Conservation (phyloP, 2,113 vertebrate genomes). For the Atractosteus spatula region DNA sequence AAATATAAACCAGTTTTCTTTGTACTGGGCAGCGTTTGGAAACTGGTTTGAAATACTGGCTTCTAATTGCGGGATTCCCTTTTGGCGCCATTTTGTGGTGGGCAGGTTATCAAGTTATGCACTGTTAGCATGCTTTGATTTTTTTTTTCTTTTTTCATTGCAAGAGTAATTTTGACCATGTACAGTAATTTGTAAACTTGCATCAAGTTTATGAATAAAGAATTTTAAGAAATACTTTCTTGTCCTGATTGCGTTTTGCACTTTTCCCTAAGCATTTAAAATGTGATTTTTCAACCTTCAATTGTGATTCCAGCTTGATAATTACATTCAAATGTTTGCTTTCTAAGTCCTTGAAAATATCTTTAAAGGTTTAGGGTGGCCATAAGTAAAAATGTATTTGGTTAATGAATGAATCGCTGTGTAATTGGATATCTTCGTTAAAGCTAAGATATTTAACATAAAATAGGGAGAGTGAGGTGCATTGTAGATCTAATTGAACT, state of each 20-base stretch:
- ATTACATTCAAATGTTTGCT: no score
- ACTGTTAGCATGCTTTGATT: conserved; percentile 72
- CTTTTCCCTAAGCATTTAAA: no score
- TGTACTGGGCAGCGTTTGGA: not conserved
- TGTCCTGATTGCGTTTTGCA: not conserved
- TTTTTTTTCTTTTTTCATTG: conserved; percentile 53
- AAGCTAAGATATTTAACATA: no score
- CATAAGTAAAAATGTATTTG: no score
- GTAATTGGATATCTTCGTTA: no score
- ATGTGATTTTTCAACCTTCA: no score
- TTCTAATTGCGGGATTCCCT: conserved; percentile 39
- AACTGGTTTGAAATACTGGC: conserved; percentile 26
- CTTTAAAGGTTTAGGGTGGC: no score
- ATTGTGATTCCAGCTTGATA: no score
- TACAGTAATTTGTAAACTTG: conserved; percentile 81
- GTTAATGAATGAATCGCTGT: no score
- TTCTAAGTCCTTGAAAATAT: no score
- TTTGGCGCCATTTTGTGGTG: conserved; percentile 52
- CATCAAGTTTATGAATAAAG: conserved; percentile 83
- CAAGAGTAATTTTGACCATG: conserved; percentile 76
- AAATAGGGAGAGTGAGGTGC: no score
- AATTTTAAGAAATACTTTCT: conserved; percentile 68
- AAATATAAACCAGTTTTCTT: conserved; percentile 21
- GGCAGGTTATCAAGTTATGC: conserved; percentile 64
- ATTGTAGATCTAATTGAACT: no score